Conservation (phyloP, 2,113 vertebrate genomes). For the Falcunculus frontatus region DNA sequence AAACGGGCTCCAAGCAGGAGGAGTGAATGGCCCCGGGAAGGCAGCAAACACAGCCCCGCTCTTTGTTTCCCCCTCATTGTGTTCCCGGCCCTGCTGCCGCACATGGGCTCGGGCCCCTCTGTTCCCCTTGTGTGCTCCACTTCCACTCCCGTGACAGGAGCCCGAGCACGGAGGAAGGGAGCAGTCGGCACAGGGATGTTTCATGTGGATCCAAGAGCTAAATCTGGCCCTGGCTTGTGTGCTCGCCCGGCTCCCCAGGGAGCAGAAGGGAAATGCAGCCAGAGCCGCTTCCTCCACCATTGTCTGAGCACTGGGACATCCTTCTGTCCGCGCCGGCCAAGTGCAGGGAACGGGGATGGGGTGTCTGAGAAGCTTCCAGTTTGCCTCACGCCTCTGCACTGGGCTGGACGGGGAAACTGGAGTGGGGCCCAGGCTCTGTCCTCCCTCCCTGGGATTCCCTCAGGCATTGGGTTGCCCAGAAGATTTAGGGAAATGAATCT, state of each 20-base stretch:
- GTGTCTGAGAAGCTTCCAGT: neutral
- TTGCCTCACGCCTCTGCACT: neutral
- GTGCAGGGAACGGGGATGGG: neutral
- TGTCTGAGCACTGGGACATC: neutral
- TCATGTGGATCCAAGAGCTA: constrained; percentile 52
- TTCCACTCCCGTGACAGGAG: neutral
- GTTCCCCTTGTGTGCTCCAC: neutral
- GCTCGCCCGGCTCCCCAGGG: neutral
- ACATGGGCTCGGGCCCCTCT: neutral
- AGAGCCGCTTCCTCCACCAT: constrained; percentile 1
- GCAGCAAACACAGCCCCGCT: neutral
- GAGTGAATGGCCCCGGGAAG: neutral
- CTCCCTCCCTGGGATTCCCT: neutral
- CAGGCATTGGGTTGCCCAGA: neutral
- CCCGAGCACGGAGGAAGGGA: neutral
- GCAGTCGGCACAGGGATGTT: neutral
- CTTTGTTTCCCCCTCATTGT: neutral
- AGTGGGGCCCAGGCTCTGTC: neutral
- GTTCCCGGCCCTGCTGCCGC: neutral
- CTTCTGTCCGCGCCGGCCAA: neutral
- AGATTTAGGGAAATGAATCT: neutral
- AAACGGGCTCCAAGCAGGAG: neutral
- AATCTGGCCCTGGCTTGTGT: constrained; percentile 21
- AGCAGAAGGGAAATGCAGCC: constrained; percentile 5
- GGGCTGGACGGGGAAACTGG: neutral